phyloP scores from a whole-genome alignment of 2,113 vertebrate species.

The Vombatus ursinus region DNA sequence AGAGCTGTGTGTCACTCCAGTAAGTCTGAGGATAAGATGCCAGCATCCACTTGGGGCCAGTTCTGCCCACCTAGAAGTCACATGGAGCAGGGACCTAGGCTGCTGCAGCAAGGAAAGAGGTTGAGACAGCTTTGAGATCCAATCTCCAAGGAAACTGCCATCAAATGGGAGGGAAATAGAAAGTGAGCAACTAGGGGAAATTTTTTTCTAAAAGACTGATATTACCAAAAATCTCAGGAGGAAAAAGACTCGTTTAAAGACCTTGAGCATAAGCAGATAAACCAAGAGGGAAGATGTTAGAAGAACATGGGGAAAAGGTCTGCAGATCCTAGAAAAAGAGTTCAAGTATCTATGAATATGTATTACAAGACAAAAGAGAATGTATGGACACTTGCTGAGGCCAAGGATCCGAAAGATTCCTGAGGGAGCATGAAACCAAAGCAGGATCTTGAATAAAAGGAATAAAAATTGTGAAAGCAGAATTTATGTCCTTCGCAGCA shows the following conservation, averaged over 20 bases:
- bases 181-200: not conserved
- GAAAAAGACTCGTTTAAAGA: not conserved
- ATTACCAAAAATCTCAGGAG: not conserved
- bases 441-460: not conserved
- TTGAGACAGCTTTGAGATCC: not conserved
- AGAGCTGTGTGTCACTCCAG: not conserved
- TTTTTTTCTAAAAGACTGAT: not conserved
- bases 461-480: too few relatives aligned
- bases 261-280: not conserved
- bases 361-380: too few relatives aligned
- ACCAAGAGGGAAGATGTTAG: not conserved
- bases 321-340: not conserved
- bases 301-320: not conserved
- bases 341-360: too few relatives aligned
- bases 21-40: not conserved
- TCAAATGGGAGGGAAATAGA: not conserved
- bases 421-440: not conserved
- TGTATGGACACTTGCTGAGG: not conserved
- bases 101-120: not conserved
- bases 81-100: too few relatives aligned
- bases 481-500: too few relatives aligned
- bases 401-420: not conserved
- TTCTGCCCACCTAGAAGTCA: not conserved
- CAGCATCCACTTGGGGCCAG: not conserved
- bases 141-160: not conserved